These are phyloP conservation scores for Sarcophaga caerulescens DNA, from an alignment of 2,888 invertebrate species.

Conservation along the genomic window DNA sequence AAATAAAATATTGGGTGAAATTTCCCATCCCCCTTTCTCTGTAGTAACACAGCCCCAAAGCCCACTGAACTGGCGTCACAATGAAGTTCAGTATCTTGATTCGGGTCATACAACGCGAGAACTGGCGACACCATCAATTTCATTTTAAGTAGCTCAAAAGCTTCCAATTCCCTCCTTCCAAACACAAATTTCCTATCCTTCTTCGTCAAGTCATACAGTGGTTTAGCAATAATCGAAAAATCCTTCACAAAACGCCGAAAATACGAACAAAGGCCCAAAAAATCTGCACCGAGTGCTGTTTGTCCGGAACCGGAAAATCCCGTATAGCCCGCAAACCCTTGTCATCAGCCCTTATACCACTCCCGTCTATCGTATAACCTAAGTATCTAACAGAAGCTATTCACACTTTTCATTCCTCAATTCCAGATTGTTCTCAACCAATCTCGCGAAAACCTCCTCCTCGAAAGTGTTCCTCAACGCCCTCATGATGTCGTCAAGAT, in stretches of 20 bases:
- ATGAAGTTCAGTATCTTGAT: no score
- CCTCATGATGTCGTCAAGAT: conserved; percentile 59
- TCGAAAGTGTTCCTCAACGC: no score
- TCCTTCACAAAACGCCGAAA: conserved; percentile 47
- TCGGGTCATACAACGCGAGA: no score
- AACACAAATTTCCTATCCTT: conserved; percentile 58
- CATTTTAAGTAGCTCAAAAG: no score
- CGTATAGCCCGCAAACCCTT: conserved; percentile 27
- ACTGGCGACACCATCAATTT: no score
- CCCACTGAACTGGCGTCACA: no score
- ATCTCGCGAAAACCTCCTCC: no score
- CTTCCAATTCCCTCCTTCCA: no score
- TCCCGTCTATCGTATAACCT: conserved; percentile 34
- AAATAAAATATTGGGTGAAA: conserved; percentile 75
- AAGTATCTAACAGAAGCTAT: conserved; percentile 38
- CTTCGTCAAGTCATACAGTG: conserved; percentile 52
- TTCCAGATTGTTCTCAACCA: conserved; percentile 7
- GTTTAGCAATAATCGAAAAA: conserved; percentile 60
- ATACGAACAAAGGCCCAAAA: conserved; percentile 28
- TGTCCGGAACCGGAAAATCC: conserved; percentile 28
- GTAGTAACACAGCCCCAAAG: no score
- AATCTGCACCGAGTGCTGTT: no score
- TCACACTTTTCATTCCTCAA: conserved; percentile 51
- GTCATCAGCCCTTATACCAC: conserved; percentile 50
- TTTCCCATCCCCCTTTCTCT: conserved; percentile 70